Evolutionary conservation across 2,113 vertebrate genomes (phyloP).

Genomic region (Psittacula cyanocephala): DNA sequence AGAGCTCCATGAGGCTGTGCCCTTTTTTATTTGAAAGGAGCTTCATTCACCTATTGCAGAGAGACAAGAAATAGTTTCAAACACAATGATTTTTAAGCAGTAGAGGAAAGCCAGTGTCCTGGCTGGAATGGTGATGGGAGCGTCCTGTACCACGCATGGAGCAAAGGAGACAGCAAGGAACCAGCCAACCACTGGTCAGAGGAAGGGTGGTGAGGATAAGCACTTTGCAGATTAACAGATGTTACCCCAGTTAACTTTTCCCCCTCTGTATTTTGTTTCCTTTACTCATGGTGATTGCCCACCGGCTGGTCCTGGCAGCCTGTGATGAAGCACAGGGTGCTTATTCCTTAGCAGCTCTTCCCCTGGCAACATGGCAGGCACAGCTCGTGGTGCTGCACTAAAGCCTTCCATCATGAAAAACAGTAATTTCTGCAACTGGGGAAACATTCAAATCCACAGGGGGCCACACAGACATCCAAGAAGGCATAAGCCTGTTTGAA

Average conservation of each 20-base stretch:
- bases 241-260: neutral
- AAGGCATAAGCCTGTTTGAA: neutral
- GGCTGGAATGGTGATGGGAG: accelerated
- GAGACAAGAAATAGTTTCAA: neutral
- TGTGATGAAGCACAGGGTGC: accelerated
- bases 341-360: neutral
- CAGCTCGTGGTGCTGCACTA: neutral
- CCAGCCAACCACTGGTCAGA: neutral
- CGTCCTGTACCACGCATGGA: neutral
- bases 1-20: neutral
- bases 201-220: neutral
- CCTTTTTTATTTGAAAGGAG: neutral
- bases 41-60: neutral
- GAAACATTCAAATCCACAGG: neutral
- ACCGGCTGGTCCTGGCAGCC: neutral
- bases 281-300: neutral
- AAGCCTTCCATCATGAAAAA: neutral
- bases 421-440: neutral
- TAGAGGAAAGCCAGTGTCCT: neutral
- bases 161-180: neutral
- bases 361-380: neutral
- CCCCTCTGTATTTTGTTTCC: neutral
- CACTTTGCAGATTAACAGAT: neutral
- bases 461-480: neutral
- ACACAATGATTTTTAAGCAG: neutral